Evolutionary conservation across 2,113 vertebrate genomes (phyloP).

Genomic region (Xenopus tropicalis): DNA sequence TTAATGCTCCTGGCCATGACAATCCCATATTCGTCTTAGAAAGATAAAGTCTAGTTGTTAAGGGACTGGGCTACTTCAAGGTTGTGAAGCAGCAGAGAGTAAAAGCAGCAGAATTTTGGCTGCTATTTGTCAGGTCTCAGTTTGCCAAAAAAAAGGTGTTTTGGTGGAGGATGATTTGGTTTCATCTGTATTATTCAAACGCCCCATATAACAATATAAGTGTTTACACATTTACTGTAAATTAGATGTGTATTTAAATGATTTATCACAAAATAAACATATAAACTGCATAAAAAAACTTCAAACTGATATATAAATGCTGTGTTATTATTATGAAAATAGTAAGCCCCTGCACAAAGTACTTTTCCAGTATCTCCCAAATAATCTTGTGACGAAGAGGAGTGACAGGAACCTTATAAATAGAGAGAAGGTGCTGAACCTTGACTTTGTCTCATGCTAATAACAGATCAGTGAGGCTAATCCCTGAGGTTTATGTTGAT

Average conservation of each 20-base stretch:
- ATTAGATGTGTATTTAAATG: too few relatives aligned
- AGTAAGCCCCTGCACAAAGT: too few relatives aligned
- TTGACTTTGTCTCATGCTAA: conserved; percentile 55
- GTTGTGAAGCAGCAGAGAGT: neutral
- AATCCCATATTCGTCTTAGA: conserved; percentile 29
- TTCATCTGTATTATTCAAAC: too few relatives aligned
- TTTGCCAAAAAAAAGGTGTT: neutral
- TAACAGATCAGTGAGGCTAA: conserved; percentile 62
- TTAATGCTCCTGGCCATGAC: conserved; percentile 13
- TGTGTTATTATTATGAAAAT: too few relatives aligned
- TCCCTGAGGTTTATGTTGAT: conserved; percentile 52
- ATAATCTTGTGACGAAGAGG: conserved; percentile 56
- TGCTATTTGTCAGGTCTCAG: conserved; percentile 8
- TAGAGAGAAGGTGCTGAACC: conserved; percentile 52
- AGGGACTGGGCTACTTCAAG: neutral
- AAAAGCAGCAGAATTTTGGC: conserved; percentile 5
- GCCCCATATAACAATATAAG: too few relatives aligned
- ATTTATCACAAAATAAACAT: too few relatives aligned
- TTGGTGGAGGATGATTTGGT: too few relatives aligned
- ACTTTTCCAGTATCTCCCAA: conserved; percentile 39
- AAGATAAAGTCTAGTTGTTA: conserved; percentile 11
- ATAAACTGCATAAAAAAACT: too few relatives aligned
- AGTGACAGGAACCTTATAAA: conserved; percentile 62
- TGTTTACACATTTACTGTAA: too few relatives aligned
- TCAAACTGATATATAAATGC: too few relatives aligned